Percentiles rank a stretch among this genome's conserved stretches.
Evolutionary conservation across 2,113 vertebrate genomes (phyloP).

Genomic region (Myotis yumanensis): DNA sequence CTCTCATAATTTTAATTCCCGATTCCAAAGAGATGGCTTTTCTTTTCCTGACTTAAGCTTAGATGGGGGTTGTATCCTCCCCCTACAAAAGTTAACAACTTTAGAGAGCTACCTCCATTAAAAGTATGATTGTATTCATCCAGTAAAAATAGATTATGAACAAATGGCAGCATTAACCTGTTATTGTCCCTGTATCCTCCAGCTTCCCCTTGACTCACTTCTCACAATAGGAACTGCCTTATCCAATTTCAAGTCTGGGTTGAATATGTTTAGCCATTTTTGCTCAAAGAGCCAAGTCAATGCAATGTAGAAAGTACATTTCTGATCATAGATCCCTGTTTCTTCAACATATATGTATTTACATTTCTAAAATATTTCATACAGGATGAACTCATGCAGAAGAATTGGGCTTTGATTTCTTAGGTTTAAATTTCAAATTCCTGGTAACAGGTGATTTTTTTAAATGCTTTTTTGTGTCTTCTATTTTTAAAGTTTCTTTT

Average conservation of each 20-base stretch:
- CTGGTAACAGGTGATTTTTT: neutral
- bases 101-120: neutral
- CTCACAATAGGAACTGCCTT: neutral
- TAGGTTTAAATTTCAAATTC: neutral
- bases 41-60: neutral
- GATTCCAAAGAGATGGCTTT: neutral
- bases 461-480: neutral
- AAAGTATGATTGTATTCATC: neutral
- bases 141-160: neutral
- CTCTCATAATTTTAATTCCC: neutral
- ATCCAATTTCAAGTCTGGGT: neutral
- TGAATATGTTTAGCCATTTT: neutral
- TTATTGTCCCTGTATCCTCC: neutral
- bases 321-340: neutral
- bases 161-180: neutral
- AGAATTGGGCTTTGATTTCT: slow-evolving; percentile 17
- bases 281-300: neutral
- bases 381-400: neutral
- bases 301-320: neutral
- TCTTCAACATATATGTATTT: neutral
- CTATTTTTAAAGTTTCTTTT: neutral
- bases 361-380: neutral
- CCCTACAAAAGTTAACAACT: neutral
- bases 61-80: neutral
- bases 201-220: neutral